phyloP scores from a whole-genome alignment of 2,888 invertebrate genomes.

The Mantis religiosa region DNA sequence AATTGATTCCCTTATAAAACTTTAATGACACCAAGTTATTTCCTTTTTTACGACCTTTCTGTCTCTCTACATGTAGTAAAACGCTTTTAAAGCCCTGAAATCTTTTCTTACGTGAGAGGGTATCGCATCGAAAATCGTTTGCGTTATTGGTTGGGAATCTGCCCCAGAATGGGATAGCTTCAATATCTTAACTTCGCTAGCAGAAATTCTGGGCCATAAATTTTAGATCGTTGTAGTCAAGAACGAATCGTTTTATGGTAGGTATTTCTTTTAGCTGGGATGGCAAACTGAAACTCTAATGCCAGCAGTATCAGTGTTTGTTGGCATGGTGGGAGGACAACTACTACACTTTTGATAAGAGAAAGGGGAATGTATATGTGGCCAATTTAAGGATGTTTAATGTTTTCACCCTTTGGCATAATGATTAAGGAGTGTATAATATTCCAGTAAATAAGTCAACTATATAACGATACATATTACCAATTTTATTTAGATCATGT shows the following conservation, averaged over 20 bases:
- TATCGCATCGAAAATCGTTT: not conserved
- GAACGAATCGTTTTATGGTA: not conserved
- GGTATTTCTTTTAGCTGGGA: not conserved
- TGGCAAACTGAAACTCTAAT: not conserved
- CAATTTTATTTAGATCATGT: too few relatives aligned
- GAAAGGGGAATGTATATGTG: too few relatives aligned
- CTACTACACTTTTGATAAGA: too few relatives aligned
- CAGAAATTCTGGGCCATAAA: not conserved
- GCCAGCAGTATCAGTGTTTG: not conserved
- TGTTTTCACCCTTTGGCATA: too few relatives aligned
- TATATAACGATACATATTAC: too few relatives aligned
- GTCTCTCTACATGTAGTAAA: not conserved
- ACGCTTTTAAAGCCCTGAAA: not conserved
- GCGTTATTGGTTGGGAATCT: not conserved
- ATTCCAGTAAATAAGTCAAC: too few relatives aligned
- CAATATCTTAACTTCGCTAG: not conserved
- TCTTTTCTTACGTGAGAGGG: not conserved
- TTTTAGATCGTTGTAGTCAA: not conserved
- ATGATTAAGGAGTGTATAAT: too few relatives aligned
- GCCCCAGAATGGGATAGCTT: not conserved
- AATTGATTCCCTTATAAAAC: slow-evolving; percentile 11
- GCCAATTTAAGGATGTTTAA: too few relatives aligned
- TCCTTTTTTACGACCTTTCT: not conserved
- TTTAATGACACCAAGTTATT: slow-evolving; percentile 4
- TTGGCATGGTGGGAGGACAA: not conserved